Evolutionary conservation across 2,888 invertebrate species (phyloP).

Genomic region (Leptogaster cylindrica): DNA sequence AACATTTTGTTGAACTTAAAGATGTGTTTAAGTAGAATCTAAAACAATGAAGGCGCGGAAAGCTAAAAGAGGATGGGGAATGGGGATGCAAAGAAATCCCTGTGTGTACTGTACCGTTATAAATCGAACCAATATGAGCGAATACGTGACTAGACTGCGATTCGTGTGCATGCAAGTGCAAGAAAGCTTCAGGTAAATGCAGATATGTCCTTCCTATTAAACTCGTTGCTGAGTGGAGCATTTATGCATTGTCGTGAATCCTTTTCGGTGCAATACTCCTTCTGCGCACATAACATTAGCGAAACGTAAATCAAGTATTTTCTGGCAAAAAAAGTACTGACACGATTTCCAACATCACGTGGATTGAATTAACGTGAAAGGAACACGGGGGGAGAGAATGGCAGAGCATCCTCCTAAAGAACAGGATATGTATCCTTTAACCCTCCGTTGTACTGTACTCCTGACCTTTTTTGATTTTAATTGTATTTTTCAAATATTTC

Average conservation of each 20-base stretch:
- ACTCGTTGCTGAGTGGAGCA: neutral
- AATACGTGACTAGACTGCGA: conserved; percentile 17
- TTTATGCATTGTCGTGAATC: neutral
- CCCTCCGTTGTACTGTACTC: too few species aligned
- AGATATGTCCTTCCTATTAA: conserved; percentile 10
- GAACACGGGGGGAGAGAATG: neutral
- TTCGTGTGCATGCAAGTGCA: too few species aligned
- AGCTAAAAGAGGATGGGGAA: too few species aligned
- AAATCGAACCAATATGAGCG: conserved; percentile 11
- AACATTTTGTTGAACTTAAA: too few species aligned
- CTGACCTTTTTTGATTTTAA: too few species aligned
- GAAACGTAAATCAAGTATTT: conserved; percentile 17
- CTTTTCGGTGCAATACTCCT: neutral
- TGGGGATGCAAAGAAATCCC: too few species aligned
- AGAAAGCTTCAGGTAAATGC: conserved; percentile 8
- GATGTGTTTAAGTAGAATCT: too few species aligned
- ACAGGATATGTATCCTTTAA: too few species aligned
- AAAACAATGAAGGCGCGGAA: too few species aligned
- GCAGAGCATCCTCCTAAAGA: neutral
- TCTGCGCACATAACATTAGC: neutral
- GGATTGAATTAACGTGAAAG: neutral
- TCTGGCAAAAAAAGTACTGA: neutral
- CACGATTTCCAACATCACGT: conserved; percentile 1
- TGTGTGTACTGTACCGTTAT: too few species aligned
- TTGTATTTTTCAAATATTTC: too few species aligned